A percentile compares a stretch with the other conserved stretches of the same genome.
These are phyloP conservation scores for Mesopsocus fuscifrons DNA, from an alignment of 2,888 invertebrate genomes.

Conservation along the genomic window DNA sequence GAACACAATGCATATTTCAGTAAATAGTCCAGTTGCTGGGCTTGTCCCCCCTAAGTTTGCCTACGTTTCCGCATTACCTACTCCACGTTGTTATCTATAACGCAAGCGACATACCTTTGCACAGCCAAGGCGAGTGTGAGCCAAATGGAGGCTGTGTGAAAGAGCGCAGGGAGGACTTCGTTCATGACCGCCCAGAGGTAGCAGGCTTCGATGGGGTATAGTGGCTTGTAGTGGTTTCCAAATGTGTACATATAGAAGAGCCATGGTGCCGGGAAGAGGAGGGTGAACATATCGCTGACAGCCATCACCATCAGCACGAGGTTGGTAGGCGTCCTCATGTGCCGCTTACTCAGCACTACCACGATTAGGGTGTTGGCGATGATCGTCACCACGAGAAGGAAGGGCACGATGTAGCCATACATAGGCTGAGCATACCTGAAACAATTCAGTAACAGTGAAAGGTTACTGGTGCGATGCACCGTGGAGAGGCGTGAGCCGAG, in stretches of 20 bases:
- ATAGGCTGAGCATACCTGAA: conserved; percentile 39
- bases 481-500: too few species aligned
- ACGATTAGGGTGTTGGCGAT: conserved; percentile 82
- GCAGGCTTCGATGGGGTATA: conserved; percentile 55
- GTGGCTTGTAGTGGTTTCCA: conserved; percentile 65
- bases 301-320: conserved; percentile 93
- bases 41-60: too few species aligned
- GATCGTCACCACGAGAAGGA: conserved; percentile 70
- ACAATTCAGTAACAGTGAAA: too few species aligned
- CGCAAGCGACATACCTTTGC: conserved; percentile 42
- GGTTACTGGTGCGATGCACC: too few species aligned
- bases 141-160: conserved; percentile 91
- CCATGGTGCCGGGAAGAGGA: conserved; percentile 78
- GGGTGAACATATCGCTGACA: conserved; percentile 82
- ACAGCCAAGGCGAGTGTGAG: conserved; percentile 76
- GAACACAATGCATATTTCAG: too few species aligned
- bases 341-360: conserved; percentile 68
- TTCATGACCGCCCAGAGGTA: conserved; percentile 63
- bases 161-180: conserved; percentile 70
- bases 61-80: too few species aligned
- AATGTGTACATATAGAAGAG: conserved; percentile 84
- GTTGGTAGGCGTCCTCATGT: conserved; percentile 86
- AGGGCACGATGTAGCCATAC: conserved; percentile 51
- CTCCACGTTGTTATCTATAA: too few species aligned
- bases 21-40: too few species aligned